phyloP scores from a whole-genome alignment of 2,888 invertebrate species.

The Synergus gifuensis region DNA sequence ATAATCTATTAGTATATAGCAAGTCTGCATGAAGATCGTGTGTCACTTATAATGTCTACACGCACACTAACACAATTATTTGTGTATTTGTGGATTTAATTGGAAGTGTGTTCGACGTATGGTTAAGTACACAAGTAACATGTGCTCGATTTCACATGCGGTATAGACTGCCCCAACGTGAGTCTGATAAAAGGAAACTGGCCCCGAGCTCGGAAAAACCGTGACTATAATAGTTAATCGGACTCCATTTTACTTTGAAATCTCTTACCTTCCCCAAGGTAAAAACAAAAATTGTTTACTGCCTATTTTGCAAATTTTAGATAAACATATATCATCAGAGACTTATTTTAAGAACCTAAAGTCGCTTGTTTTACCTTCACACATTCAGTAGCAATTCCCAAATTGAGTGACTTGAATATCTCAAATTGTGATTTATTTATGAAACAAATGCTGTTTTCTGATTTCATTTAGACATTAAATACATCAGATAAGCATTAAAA shows the following conservation, averaged over 20 bases:
- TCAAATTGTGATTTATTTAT: neutral
- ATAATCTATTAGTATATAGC: neutral
- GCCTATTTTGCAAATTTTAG: neutral
- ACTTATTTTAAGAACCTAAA: neutral
- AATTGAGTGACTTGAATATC: neutral
- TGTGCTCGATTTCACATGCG: slow-evolving; percentile 60
- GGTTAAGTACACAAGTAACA: slow-evolving; percentile 48
- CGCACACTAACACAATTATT: neutral
- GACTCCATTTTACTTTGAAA: neutral
- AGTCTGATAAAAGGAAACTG: slow-evolving; percentile 31
- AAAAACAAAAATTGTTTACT: neutral
- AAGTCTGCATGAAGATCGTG: slow-evolving; percentile 26
- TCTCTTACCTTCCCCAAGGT: slow-evolving; percentile 1
- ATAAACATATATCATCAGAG: neutral
- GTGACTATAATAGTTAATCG: slow-evolving; percentile 5
- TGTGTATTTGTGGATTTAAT: slow-evolving; percentile 25
- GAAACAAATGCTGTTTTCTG: neutral
- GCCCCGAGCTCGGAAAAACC: slow-evolving; percentile 26
- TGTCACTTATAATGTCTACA: slow-evolving; percentile 28
- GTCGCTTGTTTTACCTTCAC: no score
- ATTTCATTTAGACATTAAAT: neutral
- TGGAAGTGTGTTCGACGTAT: slow-evolving; percentile 39
- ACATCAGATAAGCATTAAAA: neutral
- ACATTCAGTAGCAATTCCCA: neutral
- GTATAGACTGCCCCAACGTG: slow-evolving; percentile 50